Base-by-base conservation (phyloP, 2,797 vertebrate species). In the Odontamblyopus rebecca region DNA sequence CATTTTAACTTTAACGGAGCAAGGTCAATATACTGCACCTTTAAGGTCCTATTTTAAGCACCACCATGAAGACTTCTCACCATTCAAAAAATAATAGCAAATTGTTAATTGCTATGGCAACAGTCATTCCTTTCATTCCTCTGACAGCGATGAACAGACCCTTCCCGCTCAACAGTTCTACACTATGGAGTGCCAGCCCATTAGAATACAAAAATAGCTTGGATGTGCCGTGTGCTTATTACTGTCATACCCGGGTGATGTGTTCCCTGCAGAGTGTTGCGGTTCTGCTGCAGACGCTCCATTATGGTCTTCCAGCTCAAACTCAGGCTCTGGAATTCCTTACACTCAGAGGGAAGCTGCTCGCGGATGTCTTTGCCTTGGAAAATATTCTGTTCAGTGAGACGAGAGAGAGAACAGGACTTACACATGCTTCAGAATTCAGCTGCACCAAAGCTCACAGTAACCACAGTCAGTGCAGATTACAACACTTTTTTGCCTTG, bases 291-390 rank as follows among this genome's bases (percentile, higher is more conserved):
- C 48, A 98, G 88, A 30, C 81, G 85, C 11, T 85, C 85, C 95
- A 96, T 96, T 76, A 95, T 90, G 23, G 59, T 61, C 82, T 95
- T 96, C 96, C 96, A 98, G 85, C 72, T 94, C 62, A 19, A 67
- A 73, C 95, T 96, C 68, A 96, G 77, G 0, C 83, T 86, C 78
- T 95, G 93, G 70, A 98, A 98, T 62, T 94, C 89, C 18, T 89
- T 77, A 1, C 94, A 95, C 77, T 96, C 96, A 1, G 64, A 77
- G 53, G 95, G 95, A 63, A 97, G 89, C 85, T 96, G 96, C 80
- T 95, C 95, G 35, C 94, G 91, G 80, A 97, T 96, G 86, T 97
- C 96, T 65, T 96, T 95, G 23, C 95, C 95, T 73, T 94, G 85
- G 78, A 98, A 97, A 82, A 98, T 96, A 76, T 96, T 98, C 96